These are phyloP conservation scores for Heteronetta atricapilla DNA, from an alignment of 2,113 vertebrate species.

Conservation along the genomic window DNA sequence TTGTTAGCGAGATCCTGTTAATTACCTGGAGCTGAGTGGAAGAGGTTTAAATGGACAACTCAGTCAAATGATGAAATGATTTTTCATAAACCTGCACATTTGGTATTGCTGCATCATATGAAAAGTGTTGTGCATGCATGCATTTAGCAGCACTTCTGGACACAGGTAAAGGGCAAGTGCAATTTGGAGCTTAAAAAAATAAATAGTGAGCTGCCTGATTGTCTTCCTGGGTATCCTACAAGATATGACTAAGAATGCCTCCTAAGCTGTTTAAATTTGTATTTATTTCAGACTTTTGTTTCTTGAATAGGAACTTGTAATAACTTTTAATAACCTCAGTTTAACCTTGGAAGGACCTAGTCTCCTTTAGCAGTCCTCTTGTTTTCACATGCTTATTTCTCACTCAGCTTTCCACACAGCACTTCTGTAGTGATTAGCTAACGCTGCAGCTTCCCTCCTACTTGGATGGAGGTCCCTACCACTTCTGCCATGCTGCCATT, in stretches of 20 bases:
- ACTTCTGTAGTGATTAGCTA: slow-evolving; percentile 9
- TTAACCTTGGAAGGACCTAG: not conserved
- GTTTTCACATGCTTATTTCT: not conserved
- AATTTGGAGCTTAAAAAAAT: not conserved
- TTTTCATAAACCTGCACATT: not conserved
- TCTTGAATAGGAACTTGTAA: not conserved
- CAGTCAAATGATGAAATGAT: not conserved
- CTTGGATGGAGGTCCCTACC: not conserved
- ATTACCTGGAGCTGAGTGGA: not conserved
- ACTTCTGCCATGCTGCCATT: not conserved
- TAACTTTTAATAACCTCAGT: not conserved
- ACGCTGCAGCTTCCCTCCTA: slow-evolving; percentile 12
- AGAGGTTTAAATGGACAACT: not conserved
- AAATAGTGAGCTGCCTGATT: not conserved
- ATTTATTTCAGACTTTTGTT: not conserved
- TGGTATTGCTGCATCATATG: not conserved
- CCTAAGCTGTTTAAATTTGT: not conserved
- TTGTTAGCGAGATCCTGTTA: not conserved
- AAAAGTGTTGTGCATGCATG: not conserved
- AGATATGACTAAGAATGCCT: not conserved
- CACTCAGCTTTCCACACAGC: not conserved
- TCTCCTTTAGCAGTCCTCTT: not conserved
- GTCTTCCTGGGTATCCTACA: not conserved
- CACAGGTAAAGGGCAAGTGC: not conserved
- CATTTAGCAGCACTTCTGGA: not conserved